Conservation (phyloP, 2,113 vertebrate species). For the Chionomys nivalis region DNA sequence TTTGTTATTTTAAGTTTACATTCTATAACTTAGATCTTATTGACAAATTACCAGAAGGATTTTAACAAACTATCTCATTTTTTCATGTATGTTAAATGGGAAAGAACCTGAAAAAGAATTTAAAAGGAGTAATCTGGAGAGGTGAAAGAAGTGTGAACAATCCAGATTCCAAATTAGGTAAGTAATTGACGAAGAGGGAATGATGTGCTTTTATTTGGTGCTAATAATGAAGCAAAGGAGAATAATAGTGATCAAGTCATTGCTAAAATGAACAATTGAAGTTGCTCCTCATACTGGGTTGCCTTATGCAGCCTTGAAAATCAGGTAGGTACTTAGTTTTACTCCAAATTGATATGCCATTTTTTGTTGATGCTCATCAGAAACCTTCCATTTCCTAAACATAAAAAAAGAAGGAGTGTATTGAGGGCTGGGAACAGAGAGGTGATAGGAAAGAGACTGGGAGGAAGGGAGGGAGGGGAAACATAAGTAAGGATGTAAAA, state of each 20-base stretch:
- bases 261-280: not conserved
- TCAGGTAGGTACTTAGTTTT: not conserved
- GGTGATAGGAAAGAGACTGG: not conserved
- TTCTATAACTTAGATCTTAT: not conserved
- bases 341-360: not conserved
- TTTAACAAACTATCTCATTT: conserved; percentile 40
- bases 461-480: not conserved
- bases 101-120: not conserved
- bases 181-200: not conserved
- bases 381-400: not conserved
- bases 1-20: conserved; percentile 23
- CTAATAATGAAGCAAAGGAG: not conserved
- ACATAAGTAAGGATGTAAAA: not conserved
- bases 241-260: not conserved
- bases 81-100: conserved; percentile 17
- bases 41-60: not conserved
- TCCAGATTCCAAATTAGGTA: conserved; percentile 14
- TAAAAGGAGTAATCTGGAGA: not conserved
- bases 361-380: not conserved
- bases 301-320: not conserved
- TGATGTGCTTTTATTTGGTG: not conserved
- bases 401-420: not conserved
- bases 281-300: not conserved
- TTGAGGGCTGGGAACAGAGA: not conserved
- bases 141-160: not conserved